Base-by-base conservation (phyloP, 2,888 invertebrate species). In the Corbicula japonica region DNA sequence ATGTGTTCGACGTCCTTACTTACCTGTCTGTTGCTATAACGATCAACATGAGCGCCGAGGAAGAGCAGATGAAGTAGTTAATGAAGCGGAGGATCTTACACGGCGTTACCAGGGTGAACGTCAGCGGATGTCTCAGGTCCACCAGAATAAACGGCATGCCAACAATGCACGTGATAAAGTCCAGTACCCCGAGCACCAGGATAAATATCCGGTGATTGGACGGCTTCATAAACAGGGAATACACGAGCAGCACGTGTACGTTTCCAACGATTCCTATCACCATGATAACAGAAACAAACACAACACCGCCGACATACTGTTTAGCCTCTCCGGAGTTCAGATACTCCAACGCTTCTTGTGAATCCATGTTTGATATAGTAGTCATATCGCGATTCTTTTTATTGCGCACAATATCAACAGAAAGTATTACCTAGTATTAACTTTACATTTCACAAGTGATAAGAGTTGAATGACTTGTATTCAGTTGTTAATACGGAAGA, bases 91-190 rank as follows among this genome's bases (percentile, higher is more conserved):
- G 76, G 2, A 79, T 34, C 58, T 84, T 84, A 58, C 84, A 84
- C 0, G 77, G 79, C 1, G 70, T 21, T 34, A 71, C 54, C 44
- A 70, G 48, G 8, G 71, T 69, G 38, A 84, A 84, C 21, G 74
- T 81, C 21, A 84, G 63, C 12, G 84, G 81, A 32, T 79, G 71
- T 58, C 63, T 60, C 5, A 84, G 58, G 41, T 84, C 82, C 10
- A 83, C 74, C 12, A 85, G 46, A 8, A 82, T 72, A 30, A 85
- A 85, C 10, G 85, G 85, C 85, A 85, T 85, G 32, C 85, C 85
- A 4, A 85, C 38, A 23, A 52, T 52, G 30, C 85, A 83, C 46
- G 82, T 83, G n/a, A 71, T 76, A 41, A 85, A 58, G 38, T 85
- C 85, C 8, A 83, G 66, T 0, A 69, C 54, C 4, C 73, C 80